phyloP scores from a whole-genome alignment of 2,113 vertebrate genomes.

The Craseonycteris thonglongyai region DNA sequence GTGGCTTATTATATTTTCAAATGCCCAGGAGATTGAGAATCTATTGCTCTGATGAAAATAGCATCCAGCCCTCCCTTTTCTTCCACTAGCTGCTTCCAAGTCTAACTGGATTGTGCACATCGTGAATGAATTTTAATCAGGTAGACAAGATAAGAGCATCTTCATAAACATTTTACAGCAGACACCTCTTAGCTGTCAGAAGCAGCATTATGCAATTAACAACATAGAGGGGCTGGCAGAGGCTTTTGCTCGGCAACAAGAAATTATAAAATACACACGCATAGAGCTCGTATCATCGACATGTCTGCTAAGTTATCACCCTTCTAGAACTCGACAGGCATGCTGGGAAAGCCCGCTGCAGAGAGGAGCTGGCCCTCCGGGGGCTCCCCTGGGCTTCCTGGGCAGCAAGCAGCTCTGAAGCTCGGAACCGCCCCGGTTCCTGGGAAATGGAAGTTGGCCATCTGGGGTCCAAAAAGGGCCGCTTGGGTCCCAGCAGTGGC shows the following conservation, averaged over 20 bases:
- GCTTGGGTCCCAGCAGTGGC: not conserved
- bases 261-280: slow-evolving; percentile 31
- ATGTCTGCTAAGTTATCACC: not conserved
- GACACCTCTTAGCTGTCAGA: not conserved
- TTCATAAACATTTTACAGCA: not conserved
- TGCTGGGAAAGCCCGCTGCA: not conserved
- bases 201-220: not conserved
- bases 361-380: fast-evolving
- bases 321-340: fast-evolving
- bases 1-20: fast-evolving
- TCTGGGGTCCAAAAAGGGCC: fast-evolving
- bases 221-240: not conserved
- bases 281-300: not conserved
- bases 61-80: not conserved
- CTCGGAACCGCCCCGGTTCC: fast-evolving
- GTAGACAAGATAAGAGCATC: not conserved
- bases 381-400: not conserved
- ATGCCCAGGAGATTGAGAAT: fast-evolving
- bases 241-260: fast-evolving
- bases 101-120: not conserved
- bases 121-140: slow-evolving; percentile 11
- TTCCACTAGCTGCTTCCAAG: not conserved
- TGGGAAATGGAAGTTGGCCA: fast-evolving
- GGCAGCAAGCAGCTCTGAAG: fast-evolving
- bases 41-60: not conserved